Conservation (phyloP, 2,113 vertebrate species). For the Cottus gobio region DNA sequence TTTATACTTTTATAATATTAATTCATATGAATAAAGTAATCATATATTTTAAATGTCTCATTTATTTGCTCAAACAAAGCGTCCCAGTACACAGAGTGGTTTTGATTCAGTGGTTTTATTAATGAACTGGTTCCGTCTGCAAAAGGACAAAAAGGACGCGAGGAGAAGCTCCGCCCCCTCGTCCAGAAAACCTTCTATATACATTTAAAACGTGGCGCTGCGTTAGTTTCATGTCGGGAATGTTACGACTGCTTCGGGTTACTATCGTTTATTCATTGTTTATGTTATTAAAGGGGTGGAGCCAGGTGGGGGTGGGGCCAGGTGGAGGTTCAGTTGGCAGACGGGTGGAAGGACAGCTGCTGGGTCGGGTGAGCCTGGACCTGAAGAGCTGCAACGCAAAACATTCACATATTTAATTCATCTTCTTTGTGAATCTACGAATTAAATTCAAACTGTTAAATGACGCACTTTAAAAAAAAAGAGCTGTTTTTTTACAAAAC, state of each 20-base stretch:
- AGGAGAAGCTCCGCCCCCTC: no score
- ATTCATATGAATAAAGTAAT: no score
- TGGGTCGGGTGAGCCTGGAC: constrained; percentile 86
- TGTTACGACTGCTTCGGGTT: constrained; percentile 23
- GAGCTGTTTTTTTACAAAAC: no score
- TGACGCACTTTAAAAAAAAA: no score
- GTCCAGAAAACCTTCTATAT: not conserved
- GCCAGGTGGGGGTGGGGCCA: constrained; percentile 9
- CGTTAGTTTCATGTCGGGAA: constrained; percentile 25
- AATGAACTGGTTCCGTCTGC: constrained; percentile 64
- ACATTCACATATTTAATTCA: no score
- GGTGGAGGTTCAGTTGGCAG: constrained; percentile 83
- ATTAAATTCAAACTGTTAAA: no score
- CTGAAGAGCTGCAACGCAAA: constrained; percentile 72
- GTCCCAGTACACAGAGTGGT: not conserved
- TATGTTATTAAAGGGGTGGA: not conserved
- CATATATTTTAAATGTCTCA: no score
- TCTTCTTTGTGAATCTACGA: no score
- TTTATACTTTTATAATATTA: not conserved
- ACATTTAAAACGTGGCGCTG: not conserved
- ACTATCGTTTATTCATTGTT: not conserved
- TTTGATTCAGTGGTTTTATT: constrained; percentile 52
- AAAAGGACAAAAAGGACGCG: constrained; percentile 30
- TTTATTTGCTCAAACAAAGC: not conserved
- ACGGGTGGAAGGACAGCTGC: constrained; percentile 84